A percentile compares a stretch with the other conserved stretches of the same genome.
Conservation (phyloP, 2,113 vertebrate genomes). For the Aldabrachelys gigantea region DNA sequence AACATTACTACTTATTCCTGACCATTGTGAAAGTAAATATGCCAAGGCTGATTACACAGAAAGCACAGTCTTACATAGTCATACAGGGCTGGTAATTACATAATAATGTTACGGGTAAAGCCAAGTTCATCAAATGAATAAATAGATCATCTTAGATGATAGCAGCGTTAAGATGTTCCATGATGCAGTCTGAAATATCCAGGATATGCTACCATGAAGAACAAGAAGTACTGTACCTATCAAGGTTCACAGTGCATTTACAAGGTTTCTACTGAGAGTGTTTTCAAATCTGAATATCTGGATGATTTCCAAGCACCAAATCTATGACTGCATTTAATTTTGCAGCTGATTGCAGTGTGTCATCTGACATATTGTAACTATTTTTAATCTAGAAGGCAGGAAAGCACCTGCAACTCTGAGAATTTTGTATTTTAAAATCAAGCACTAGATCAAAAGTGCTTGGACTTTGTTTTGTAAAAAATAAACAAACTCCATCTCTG, state of each 20-base stretch:
- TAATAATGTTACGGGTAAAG: background rate
- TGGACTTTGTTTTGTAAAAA: background rate
- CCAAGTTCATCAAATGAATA: background rate
- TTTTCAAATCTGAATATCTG: background rate
- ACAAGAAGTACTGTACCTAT: background rate
- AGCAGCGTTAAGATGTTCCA: background rate
- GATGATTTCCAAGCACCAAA: background rate
- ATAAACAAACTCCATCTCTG: background rate
- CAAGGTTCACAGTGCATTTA: background rate
- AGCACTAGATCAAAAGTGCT: background rate
- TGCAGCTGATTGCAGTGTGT: background rate
- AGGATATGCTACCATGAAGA: background rate
- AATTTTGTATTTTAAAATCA: conserved; percentile 22
- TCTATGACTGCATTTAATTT: background rate
- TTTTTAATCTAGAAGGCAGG: conserved; percentile 3
- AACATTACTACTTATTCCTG: conserved; percentile 1
- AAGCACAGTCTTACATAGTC: conserved; percentile 7
- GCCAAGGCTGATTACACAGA: background rate
- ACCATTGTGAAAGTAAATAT: background rate
- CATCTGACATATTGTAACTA: background rate
- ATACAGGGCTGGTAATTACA: background rate
- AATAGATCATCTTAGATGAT: background rate
- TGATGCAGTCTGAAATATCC: background rate
- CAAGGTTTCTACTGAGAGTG: background rate
- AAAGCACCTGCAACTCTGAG: background rate